A percentile compares a stretch with the other conserved stretches of the same genome.
Conservation (phyloP, 1,140 invertebrate genomes). For the Apis cerana region DNA sequence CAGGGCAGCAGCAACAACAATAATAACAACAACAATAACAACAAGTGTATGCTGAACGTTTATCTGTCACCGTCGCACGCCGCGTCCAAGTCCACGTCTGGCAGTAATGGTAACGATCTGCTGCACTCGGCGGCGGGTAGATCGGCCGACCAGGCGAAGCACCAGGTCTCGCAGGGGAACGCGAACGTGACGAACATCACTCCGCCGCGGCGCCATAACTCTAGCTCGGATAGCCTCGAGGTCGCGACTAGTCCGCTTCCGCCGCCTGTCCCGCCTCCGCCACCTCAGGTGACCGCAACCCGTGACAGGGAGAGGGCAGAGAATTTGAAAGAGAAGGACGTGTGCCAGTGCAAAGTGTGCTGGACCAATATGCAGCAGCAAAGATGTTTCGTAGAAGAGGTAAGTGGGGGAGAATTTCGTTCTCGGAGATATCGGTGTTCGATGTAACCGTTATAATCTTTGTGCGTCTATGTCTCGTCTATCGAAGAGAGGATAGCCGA, state of each 20-base stretch:
- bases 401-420: conserved; percentile 61
- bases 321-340: conserved; percentile 72
- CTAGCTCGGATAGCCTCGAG: conserved; percentile 79
- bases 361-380: conserved; percentile 77
- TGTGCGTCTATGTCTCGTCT: too few species aligned
- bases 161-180: conserved; percentile 57
- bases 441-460: too few species aligned
- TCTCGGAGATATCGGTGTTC: too few species aligned
- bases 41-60: conserved; percentile 72
- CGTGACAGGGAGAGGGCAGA: conserved; percentile 68
- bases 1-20: conserved; percentile 53
- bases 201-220: conserved; percentile 79
- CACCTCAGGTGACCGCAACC: conserved; percentile 69
- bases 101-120: conserved; percentile 49
- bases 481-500: too few species aligned
- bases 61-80: conserved; percentile 67
- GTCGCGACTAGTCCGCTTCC: conserved; percentile 79
- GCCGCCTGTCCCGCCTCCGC: conserved; percentile 78
- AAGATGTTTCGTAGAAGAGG: conserved; percentile 77
- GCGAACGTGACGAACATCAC: conserved; percentile 74
- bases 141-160: conserved; percentile 60
- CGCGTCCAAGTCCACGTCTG: conserved; percentile 25
- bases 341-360: conserved; percentile 77
- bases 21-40: conserved; percentile 51
- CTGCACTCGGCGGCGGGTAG: conserved; percentile 38